Percentiles rank a stretch among this genome's conserved stretches.
phyloP scores from a whole-genome alignment of 2,113 vertebrate genomes.

The Platanista minor region DNA sequence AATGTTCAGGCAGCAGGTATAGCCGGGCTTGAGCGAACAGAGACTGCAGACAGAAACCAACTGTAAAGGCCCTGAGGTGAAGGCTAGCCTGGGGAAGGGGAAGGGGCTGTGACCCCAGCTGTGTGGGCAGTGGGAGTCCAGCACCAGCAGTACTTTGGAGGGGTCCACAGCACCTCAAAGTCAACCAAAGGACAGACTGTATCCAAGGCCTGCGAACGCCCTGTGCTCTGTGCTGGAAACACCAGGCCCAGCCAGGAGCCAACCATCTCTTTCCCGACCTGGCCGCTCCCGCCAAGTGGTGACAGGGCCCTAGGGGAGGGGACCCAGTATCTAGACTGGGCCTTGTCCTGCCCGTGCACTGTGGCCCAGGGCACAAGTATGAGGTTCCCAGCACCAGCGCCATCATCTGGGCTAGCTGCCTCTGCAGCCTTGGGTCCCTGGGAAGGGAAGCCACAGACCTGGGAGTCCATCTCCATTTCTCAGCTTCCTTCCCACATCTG shows the following conservation, averaged over 20 bases:
- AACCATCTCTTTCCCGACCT: not conserved
- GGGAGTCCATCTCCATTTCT: not conserved
- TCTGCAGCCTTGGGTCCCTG: not conserved
- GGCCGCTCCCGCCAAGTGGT: not conserved
- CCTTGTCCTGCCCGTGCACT: not conserved
- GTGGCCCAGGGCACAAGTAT: too few relatives aligned
- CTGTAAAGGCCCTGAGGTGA: not conserved
- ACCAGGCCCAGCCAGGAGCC: too few relatives aligned
- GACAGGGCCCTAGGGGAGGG: not conserved
- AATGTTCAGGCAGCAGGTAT: rapidly evolving
- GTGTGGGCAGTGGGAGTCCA: not conserved
- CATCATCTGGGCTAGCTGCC: not conserved
- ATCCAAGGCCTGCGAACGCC: not conserved
- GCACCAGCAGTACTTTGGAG: not conserved
- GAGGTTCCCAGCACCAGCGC: rapidly evolving
- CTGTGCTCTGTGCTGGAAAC: not conserved
- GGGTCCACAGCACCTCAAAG: not conserved
- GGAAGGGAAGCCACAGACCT: not conserved
- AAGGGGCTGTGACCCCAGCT: not conserved
- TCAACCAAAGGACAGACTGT: not conserved
- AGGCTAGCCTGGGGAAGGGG: not conserved
- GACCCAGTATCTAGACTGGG: not conserved
- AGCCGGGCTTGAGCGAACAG: not conserved
- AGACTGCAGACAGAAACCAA: not conserved
- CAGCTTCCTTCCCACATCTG: not conserved